phyloP scores from a whole-genome alignment of 2,888 invertebrate species.

The Pterobdella sp. region DNA sequence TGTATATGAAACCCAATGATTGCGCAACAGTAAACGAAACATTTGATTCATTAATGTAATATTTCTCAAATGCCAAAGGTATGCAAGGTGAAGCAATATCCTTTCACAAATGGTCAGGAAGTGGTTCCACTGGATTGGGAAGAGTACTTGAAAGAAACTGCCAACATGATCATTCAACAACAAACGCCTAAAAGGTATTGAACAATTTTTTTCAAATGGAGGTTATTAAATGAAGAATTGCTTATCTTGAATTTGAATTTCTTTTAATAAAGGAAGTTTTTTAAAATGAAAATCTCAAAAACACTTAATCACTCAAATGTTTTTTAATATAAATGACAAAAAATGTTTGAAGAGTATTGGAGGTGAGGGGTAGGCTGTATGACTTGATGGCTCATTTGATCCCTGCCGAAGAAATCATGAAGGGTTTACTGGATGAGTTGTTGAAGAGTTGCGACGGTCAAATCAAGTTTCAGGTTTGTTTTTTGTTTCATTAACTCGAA shows the following conservation, averaged over 20 bases:
- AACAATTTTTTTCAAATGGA: too few species aligned
- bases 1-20: too few species aligned
- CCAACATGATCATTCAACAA: slow-evolving; percentile 72
- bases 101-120: slow-evolving; percentile 65
- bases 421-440: slow-evolving; percentile 72
- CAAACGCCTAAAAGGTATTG: slow-evolving; percentile 65
- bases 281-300: too few species aligned
- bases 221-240: too few species aligned
- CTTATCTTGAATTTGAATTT: too few species aligned
- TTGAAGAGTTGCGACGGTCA: slow-evolving; percentile 81
- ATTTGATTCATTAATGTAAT: too few species aligned
- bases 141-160: slow-evolving; percentile 74
- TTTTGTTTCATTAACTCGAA: too few species aligned
- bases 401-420: slow-evolving; percentile 79
- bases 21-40: too few species aligned
- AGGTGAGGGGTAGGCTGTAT: slow-evolving; percentile 78
- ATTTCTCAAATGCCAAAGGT: background rate
- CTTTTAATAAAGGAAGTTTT: too few species aligned
- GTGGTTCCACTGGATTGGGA: slow-evolving; percentile 89
- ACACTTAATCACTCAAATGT: background rate
- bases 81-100: slow-evolving; percentile 80
- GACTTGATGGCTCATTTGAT: slow-evolving; percentile 88
- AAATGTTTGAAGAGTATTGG: slow-evolving; percentile 72
- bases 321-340: background rate
- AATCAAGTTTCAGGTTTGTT: too few species aligned